Base-by-base conservation (phyloP, 2,113 vertebrate species). In the Eptesicus fuscus region DNA sequence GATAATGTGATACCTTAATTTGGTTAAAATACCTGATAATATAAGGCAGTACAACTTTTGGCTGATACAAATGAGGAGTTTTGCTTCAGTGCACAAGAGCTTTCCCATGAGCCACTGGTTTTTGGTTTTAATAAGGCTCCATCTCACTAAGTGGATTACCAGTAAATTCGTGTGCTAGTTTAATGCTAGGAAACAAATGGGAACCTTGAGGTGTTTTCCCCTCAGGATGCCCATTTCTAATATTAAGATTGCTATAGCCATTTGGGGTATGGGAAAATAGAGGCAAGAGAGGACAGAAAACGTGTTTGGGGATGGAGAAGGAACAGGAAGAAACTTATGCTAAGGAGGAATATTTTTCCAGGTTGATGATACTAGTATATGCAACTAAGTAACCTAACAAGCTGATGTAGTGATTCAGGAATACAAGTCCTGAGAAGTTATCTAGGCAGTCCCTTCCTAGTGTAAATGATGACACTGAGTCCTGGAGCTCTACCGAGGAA, bases 81-180 rank as follows among this genome's bases (percentile, higher is more conserved):
- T 95, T 20, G 88, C 88, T 96, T 91, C 56, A 7, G 6, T 95
- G 88, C 85, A 92, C 91, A 59, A 67, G 65, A 94, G 94, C 61
- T 95, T 98, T 98, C 95, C 90, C 92, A 93, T 7, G 32, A 91
- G 82, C 23, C 49, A 20, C 49, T 77, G 25, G 94, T 98, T 98
- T 97, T 97, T 97, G 97, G 95, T 98, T 96, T 97, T 97, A 98
- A 97, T 96, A 98, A 97, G 88, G 93, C 94, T 96, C 95, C 83
- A 79, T 89, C 82, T 91, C 92, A 94, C 97, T 96, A 47, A 90
- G 83, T 23, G 2, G 1, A 70, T 67, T 98, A 79, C 97, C 97
- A 0, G 98, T 98, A 98, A 98, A 77, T 53, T 61, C 91, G 59
- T 85, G 30, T 0, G 42, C 76, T 89, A 73, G 63, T 94, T 96